Evolutionary conservation across 1,140 invertebrate genomes (phyloP).

Genomic region (Hypsibius dujardini): DNA sequence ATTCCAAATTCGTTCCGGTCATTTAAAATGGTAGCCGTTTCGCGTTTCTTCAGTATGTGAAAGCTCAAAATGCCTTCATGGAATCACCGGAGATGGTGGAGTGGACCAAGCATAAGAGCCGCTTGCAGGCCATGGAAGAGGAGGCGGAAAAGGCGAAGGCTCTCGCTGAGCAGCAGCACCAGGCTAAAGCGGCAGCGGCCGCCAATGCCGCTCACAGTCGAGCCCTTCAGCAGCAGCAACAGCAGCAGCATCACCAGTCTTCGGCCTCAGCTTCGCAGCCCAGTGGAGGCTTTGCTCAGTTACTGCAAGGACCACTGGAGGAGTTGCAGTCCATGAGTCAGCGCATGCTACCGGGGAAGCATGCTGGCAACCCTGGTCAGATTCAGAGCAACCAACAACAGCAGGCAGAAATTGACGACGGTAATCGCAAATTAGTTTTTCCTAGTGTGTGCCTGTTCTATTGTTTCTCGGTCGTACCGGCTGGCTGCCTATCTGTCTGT

Average conservation of each 20-base stretch:
- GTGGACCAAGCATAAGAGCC: not conserved
- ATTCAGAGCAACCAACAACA: no score
- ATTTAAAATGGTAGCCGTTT: not conserved
- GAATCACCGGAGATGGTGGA: not conserved
- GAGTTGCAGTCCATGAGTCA: constrained; percentile 17
- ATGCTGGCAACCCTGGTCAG: not conserved
- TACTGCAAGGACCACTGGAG: constrained; percentile 1
- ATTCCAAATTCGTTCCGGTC: not conserved
- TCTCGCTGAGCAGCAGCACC: not conserved
- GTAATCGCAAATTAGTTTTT: no score
- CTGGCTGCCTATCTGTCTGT: no score
- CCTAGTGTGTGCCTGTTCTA: no score
- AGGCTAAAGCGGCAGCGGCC: not conserved
- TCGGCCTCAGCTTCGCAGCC: not conserved
- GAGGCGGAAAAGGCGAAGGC: not conserved
- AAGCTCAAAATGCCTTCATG: constrained; percentile 4
- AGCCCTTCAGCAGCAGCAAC: no score
- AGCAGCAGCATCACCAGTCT: no score
- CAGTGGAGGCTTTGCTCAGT: not conserved
- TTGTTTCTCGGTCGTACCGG: no score
- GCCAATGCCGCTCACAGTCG: no score
- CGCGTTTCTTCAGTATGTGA: not conserved
- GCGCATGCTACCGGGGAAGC: not conserved
- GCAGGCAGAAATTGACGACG: no score
- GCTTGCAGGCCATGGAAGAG: not conserved